Base-by-base conservation (phyloP, 2,888 invertebrate species). In the Eupithecia subumbrata region DNA sequence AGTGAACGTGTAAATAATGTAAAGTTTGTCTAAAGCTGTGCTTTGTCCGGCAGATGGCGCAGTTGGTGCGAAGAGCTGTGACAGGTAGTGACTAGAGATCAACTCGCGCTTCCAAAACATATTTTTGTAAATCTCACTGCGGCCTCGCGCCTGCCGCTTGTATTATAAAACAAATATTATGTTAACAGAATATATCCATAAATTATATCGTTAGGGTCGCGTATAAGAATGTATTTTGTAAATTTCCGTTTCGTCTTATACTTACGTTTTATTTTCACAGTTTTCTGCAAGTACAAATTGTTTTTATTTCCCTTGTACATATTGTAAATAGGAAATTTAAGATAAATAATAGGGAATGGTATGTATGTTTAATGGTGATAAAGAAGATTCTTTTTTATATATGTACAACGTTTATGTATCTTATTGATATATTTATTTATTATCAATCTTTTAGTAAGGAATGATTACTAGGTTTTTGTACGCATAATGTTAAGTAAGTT, bases 201-300 rank as follows among this genome's bases (percentile, higher is more conserved):
- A 71, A 43, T 89, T 89, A 88, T 82, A 88, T 84, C 71, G 74
- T 73, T 83, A 82, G 79, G 83, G 80, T 81, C 82, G 82, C 79
- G 69, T 66, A 52, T 79, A 80, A 82, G 85, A 86, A 78, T 72
- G 60, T 68, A 66, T 78, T 87, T 86, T 93, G 92, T 93, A 93
- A 90, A 92, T 92, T 91, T 91, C 90, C 85, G 87, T 92, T 91
- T 89, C 86, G 83, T 72, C 83, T 87, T 88, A 83, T 88, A 85
- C 85, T 84, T 84, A 72, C 72, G 66, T 84, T 90, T 90, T 86
- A 87, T 90, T 92, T 89, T 92, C 90, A 93, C 92, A 88, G 89
- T 93, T 93, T 90, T 95, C 95, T 93, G 94, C 94, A 93, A 95
- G 95, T 95, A 95, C 95, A 95, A 95, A 95, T 94, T 94, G 93